Evolutionary conservation across 2,888 invertebrate genomes (phyloP), one percentile per base, ranked within the genome.

Genomic region (Caenorhabditis auriculariae): DNA sequence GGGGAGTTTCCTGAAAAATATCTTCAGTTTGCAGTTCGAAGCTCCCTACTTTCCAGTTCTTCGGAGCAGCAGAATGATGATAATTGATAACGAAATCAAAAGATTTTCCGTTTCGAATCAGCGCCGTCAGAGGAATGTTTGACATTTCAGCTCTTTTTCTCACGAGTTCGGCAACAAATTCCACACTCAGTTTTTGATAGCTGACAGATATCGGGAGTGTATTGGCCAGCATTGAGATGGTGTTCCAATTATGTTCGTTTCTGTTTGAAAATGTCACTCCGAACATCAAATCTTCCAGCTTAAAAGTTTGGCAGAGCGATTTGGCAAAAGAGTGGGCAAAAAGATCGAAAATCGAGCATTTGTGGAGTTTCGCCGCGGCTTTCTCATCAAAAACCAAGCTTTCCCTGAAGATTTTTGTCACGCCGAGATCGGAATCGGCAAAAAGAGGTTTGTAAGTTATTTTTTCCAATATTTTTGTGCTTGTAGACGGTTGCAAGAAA

Each of bases 181-280:
- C n/a, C n/a, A n/a, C n/a, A n/a, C n/a, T n/a, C n/a, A n/a, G n/a
- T n/a, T n/a, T n/a, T n/a, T n/a, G n/a, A n/a, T n/a, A n/a, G n/a
- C n/a, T n/a, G n/a, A n/a, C n/a, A 4, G 58, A 5, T 15, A 59
- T 28, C 17, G 72, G 71, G 0, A 72, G 27, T 3, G 69, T 67
- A 41, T 77, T 77, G 7, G 63, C 72, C 35, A 75, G 73, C 45
- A 72, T 66, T 3, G 73, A 72, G 7, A 77, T 68, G 1, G 67
- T 57, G 32, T 67, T 28, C 49, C 47, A 49, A 27, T 57, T 67
- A 1, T 59, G 35, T 0, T 29, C 6, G 1, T 28, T 50, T 17
- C 77, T 60, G 53, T 73, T 74, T 4, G 68, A 60, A 23, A 73
- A 65, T 2, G 75, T 71, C 4, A 64, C 50, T 9, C 74, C 74